Conservation (phyloP, 2,888 invertebrate species). For the Thysanoteuthis rhombus region DNA sequence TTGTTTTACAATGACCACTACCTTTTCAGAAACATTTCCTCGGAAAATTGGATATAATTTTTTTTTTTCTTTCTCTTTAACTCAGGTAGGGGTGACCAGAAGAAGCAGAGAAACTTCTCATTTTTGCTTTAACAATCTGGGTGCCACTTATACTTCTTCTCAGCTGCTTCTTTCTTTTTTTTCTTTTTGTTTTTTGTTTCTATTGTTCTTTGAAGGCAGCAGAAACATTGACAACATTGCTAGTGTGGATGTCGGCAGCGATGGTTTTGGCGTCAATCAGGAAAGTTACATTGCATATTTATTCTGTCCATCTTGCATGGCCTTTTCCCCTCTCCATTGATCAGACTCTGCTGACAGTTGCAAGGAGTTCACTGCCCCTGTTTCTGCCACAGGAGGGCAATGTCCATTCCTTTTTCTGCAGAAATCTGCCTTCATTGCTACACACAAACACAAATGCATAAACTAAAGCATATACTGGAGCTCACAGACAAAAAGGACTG, state of each 20-base stretch:
- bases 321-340: not conserved
- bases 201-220: conserved; percentile 12
- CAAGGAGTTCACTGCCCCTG: not conserved
- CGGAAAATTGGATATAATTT: not conserved
- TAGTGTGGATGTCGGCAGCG: not conserved
- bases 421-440: not conserved
- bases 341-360: not conserved
- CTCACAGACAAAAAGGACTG: not conserved
- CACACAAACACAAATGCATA: not conserved
- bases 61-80: too few relatives aligned
- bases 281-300: not conserved
- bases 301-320: not conserved
- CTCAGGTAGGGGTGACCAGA: not conserved
- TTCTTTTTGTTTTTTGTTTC: not conserved
- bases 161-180: not conserved
- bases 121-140: not conserved
- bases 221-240: not conserved
- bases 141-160: not conserved
- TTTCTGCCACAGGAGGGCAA: not conserved
- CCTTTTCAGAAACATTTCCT: not conserved
- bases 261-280: not conserved
- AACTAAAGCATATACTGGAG: not conserved
- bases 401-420: not conserved
- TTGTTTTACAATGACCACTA: not conserved
- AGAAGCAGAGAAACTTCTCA: not conserved